Evolutionary conservation across 2,113 vertebrate species (phyloP), one percentile per base, ranked within the genome.

Genomic region (Callaeas wilsoni): DNA sequence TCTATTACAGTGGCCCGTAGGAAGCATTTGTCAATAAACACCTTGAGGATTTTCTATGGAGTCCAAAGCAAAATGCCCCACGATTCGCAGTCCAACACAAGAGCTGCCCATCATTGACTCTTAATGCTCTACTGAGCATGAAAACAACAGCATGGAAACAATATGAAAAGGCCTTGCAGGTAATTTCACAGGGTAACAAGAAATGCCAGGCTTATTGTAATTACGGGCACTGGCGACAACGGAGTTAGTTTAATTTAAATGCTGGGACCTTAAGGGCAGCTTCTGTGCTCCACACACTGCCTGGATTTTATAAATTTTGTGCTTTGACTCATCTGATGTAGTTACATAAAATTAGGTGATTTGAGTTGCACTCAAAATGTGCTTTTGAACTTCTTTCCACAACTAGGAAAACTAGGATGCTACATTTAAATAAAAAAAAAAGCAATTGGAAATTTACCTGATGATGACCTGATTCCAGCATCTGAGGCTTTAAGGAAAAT

Each of bases 21-120:
- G 74, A 92, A 70, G 55, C 56, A 47, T 93, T 95, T 95, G 79
- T 90, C 94, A 86, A 85, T 89, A 93, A 95, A 97, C 93, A 97
- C 95, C 95, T 97, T 83, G 92, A 97, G 91, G 75, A 84, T 82
- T 94, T 96, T 94, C 74, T 37, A 59, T 37, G 74, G 57, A 22
- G 5, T 42, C 23, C 30, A 56, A 52, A 53, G 26, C 68, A 96
- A 97, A 95, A 92, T 71, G 76, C 64, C 73, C 76, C 68, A 57
- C 8, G 4, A 95, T 52, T 95, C 85, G 42, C 25, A 70, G 76
- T 50, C 83, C 86, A 86, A 86, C 76, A 91, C 80, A 79, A 95
- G 88, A 94, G 44, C 90, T 92, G 86, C 88, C 85, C 80, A 29
- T 94, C 94, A 86, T 33, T 86, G 80, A 60, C 93, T 93, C 83